Conservation (phyloP, 2,888 invertebrate genomes). For the Allolobophora icterica region DNA sequence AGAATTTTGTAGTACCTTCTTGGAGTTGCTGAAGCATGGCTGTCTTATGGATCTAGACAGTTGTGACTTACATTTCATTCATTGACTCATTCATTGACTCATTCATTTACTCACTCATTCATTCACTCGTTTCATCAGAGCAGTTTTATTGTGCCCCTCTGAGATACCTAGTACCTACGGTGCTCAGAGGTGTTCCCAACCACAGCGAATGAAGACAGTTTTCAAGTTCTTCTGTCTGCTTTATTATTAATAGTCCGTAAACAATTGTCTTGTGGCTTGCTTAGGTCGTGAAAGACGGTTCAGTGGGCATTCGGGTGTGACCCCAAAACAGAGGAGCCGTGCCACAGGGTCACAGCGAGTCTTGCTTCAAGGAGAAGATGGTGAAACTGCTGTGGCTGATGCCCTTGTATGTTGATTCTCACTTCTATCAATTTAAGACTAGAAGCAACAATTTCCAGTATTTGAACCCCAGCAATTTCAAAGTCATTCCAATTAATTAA, state of each 20-base stretch:
- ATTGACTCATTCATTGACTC: too few relatives aligned
- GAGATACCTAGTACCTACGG: too few relatives aligned
- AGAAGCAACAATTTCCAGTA: not conserved
- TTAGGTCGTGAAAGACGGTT: conserved; percentile 60
- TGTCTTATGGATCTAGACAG: not conserved
- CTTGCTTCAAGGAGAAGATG: conserved; percentile 76
- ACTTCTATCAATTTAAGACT: not conserved
- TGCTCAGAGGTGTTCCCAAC: too few relatives aligned
- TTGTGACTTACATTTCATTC: not conserved
- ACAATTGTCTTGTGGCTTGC: not conserved
- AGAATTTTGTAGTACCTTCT: too few relatives aligned
- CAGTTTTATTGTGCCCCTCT: too few relatives aligned
- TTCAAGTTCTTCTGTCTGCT: not conserved
- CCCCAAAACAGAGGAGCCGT: conserved; percentile 79
- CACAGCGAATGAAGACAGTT: too few relatives aligned
- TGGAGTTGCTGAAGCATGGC: too few relatives aligned
- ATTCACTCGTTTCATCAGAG: too few relatives aligned
- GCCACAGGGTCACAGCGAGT: conserved; percentile 73
- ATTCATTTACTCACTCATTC: too few relatives aligned
- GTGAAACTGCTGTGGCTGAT: conserved; percentile 81
- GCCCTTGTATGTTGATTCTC: conserved; percentile 68
- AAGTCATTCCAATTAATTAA: not conserved
- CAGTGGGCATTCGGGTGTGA: conserved; percentile 72
- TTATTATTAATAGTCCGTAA: not conserved
- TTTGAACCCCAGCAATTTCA: not conserved